A percentile compares a stretch with the other conserved stretches of the same genome.
phyloP scores from a whole-genome alignment of 2,888 invertebrate species.

The Taenaris catops region DNA sequence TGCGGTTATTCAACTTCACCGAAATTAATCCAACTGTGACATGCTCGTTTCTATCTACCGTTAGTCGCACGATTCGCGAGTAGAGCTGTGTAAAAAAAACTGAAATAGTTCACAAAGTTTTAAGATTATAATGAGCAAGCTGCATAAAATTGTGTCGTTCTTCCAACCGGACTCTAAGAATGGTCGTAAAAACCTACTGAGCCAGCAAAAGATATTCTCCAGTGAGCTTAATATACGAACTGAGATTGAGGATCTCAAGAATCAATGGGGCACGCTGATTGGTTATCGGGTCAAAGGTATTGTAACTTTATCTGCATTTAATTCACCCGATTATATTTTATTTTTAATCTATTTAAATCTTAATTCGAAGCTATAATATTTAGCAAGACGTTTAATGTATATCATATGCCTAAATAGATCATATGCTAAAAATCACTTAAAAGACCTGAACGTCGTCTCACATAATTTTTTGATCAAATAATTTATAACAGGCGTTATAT shows the following conservation, averaged over 20 bases:
- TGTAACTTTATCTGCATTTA: no score
- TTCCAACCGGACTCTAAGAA: constrained; percentile 79
- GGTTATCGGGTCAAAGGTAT: constrained; percentile 71
- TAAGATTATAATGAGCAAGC: constrained; percentile 71
- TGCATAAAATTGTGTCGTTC: constrained; percentile 81
- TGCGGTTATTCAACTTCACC: constrained; percentile 25
- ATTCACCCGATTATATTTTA: no score
- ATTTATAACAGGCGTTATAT: no score
- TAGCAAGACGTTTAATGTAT: no score
- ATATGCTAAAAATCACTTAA: no score
- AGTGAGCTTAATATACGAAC: constrained; percentile 76
- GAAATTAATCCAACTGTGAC: constrained; percentile 21
- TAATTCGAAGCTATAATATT: no score
- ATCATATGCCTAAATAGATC: no score
- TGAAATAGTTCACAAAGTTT: constrained; percentile 5
- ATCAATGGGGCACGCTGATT: constrained; percentile 75
- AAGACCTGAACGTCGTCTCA: no score
- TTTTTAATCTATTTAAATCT: no score
- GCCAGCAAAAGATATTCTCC: constrained; percentile 74
- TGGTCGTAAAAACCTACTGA: constrained; percentile 53
- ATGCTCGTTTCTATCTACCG: constrained; percentile 19
- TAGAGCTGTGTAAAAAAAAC: constrained; percentile 13
- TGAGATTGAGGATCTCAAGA: constrained; percentile 61
- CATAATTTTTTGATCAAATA: no score
- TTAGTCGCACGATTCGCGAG: constrained; percentile 15